Conservation (phyloP, 1,140 invertebrate genomes). For the Magallana gigas region DNA sequence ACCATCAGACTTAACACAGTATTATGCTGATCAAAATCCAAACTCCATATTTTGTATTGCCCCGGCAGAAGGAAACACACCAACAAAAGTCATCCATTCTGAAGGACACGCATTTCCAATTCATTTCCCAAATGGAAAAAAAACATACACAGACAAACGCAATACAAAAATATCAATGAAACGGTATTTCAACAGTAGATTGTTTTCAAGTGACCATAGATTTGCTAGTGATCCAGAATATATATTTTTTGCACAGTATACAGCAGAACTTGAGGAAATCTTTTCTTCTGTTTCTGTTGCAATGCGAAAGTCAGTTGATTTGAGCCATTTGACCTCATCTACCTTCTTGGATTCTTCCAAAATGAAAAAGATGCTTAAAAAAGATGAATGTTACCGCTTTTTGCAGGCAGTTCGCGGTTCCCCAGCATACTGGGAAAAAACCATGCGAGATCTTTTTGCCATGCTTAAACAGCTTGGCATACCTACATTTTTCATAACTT, state of each 20-base stretch:
- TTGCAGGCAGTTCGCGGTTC: slow-evolving; percentile 23
- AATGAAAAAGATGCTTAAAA: slow-evolving; percentile 1
- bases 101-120: slow-evolving; percentile 40
- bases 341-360: slow-evolving; percentile 10
- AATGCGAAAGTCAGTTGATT: slow-evolving; percentile 31
- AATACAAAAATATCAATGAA: slow-evolving; percentile 49
- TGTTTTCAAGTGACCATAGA: slow-evolving; percentile 35
- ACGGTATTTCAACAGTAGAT: slow-evolving; percentile 53
- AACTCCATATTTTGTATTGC: slow-evolving; percentile 39
- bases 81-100: not conserved
- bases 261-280: slow-evolving; percentile 36
- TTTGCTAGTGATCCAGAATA: slow-evolving; percentile 51
- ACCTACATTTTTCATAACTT: slow-evolving; percentile 25
- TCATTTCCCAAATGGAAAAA: slow-evolving; percentile 41
- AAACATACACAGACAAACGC: slow-evolving; percentile 48
- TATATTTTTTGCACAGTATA: slow-evolving; percentile 51
- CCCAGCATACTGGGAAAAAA: slow-evolving; percentile 41
- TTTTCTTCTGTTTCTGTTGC: slow-evolving; percentile 30
- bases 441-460: slow-evolving; percentile 33
- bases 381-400: slow-evolving; percentile 31
- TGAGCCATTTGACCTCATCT: not conserved
- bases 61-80: slow-evolving; percentile 24
- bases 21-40: slow-evolving; percentile 16
- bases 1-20: slow-evolving; percentile 36
- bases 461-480: slow-evolving; percentile 42